Evolutionary conservation across 2,113 vertebrate species (phyloP).

Genomic region (Marmota monax): DNA sequence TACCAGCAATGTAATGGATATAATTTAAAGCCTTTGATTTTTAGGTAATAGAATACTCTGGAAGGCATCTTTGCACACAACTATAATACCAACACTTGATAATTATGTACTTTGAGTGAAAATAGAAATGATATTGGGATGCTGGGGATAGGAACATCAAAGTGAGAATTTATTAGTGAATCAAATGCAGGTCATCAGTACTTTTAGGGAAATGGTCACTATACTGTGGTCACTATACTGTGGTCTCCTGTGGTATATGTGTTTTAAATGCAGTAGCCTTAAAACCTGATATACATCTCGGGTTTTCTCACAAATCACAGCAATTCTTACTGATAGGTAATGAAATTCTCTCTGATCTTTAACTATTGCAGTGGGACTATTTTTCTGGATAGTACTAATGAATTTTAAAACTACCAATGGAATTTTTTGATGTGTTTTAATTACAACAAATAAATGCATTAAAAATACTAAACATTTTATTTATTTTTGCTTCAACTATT

Average conservation of each 20-base stretch:
- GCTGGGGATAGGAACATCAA: not conserved
- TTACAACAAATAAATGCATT: slow-evolving; percentile 20
- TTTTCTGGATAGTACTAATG: not conserved
- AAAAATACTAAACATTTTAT: not conserved
- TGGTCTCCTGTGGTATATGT: not conserved
- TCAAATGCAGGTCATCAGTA: not conserved
- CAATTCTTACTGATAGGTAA: not conserved
- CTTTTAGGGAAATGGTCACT: not conserved
- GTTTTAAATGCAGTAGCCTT: not conserved
- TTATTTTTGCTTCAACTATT: slow-evolving; percentile 4
- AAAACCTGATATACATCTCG: not conserved
- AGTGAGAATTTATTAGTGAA: not conserved
- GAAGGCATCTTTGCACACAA: slow-evolving; percentile 90
- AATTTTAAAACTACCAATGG: slow-evolving; percentile 12
- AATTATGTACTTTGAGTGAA: not conserved
- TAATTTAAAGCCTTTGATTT: not conserved
- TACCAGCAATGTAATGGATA: not conserved
- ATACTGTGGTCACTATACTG: too few relatives aligned
- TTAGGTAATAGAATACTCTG: not conserved
- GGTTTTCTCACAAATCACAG: not conserved
- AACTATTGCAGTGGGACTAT: not conserved
- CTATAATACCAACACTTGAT: slow-evolving; percentile 84
- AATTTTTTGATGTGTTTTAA: slow-evolving; percentile 32
- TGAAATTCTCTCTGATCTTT: not conserved
- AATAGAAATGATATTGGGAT: not conserved